These are phyloP conservation scores for Netelia virgata DNA, from an alignment of 2,888 invertebrate species.

Conservation along the genomic window DNA sequence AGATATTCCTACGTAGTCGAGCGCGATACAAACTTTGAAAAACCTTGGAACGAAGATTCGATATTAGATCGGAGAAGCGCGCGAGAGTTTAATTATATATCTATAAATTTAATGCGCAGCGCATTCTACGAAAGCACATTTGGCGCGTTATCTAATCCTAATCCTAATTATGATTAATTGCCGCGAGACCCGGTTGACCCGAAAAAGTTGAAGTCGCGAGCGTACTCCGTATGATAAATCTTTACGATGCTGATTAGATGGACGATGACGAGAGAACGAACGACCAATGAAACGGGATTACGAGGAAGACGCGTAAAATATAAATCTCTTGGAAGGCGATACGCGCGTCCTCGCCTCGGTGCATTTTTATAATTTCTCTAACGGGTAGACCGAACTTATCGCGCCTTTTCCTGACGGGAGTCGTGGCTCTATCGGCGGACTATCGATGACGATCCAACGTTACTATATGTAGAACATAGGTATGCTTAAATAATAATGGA, in stretches of 20 bases:
- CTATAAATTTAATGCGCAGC: neutral
- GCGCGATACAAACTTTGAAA: neutral
- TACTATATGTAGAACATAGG: neutral
- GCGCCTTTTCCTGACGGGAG: neutral
- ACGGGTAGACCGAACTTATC: neutral
- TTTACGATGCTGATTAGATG: constrained; percentile 60
- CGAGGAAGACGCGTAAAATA: constrained; percentile 29
- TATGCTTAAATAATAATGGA: neutral
- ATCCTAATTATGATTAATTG: constrained; percentile 70
- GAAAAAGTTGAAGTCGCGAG: constrained; percentile 53
- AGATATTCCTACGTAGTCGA: neutral
- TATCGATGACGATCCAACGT: neutral
- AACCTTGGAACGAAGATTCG: neutral
- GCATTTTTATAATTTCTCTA: constrained; percentile 21
- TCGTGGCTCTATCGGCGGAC: neutral
- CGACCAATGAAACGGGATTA: constrained; percentile 33
- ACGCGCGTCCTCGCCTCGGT: constrained; percentile 4
- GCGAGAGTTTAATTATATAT: neutral
- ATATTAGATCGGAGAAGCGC: neutral
- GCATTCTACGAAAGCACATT: constrained; percentile 59
- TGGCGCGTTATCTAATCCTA: constrained; percentile 61
- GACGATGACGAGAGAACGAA: neutral
- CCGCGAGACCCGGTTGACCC: constrained; percentile 62
- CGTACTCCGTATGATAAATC: constrained; percentile 48
- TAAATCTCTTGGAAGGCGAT: neutral